Evolutionary conservation across 2,888 invertebrate species (phyloP), one percentile per base, ranked within the genome.

Genomic region (Noctua fimbriata): DNA sequence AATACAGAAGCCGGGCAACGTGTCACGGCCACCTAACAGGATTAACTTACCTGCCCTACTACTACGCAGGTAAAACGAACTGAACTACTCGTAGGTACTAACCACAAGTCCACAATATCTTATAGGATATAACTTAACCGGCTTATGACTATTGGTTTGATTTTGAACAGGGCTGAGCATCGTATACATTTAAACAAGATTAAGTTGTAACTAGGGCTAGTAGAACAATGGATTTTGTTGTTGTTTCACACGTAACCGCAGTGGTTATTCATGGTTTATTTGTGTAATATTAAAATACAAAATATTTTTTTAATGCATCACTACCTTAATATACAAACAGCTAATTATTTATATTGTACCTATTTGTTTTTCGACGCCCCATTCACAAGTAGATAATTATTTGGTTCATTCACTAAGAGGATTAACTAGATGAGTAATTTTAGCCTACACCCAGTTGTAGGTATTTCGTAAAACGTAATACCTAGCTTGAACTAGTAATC

Each of bases 11-110:
- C 96, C 96, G 95, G 94, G 93, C 94, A 96, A 92, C 95, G 93
- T 96, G 97, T 96, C 96, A 96, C 94, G 97, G 96, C 94, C 97
- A 96, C 93, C 96, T 97, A 97, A 97, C 96, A 95, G 97, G 97
- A 97, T 97, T 97, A 94, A 87, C 93, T 92, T 92, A 95, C 96
- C 95, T 95, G 96, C 93, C 95, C 96, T 93, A 96, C 94, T 96
- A 94, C 94, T 96, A 94, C 95, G 95, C 95, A 95, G 94, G 94
- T 94, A 95, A 93, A 94, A 92, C 92, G 89, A 92, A 93, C 93
- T 92, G 90, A 92, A 93, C 93, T 92, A 92, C 92, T 90, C 92
- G 92, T 36, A 36, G 32, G 65, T 93, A 93, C 93, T 91, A 93
- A 94, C 87, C 89, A 83, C 76, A 60, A 76, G 76, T 76, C 36